Evolutionary conservation across 92 coral and sea anemone genomes (phyloP), one percentile per base, ranked within the genome.

Genomic region (Ricordea florida): DNA sequence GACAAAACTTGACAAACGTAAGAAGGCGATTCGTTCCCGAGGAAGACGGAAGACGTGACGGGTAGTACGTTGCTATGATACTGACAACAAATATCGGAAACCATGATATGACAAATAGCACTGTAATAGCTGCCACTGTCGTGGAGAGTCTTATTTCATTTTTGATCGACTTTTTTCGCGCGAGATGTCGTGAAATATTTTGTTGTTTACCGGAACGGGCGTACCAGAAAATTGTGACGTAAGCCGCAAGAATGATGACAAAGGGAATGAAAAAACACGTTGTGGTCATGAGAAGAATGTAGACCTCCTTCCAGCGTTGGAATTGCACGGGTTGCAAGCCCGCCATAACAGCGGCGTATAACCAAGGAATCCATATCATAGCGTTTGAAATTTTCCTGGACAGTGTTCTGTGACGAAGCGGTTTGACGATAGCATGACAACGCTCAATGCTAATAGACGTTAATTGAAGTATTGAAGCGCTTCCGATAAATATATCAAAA

Each of bases 371-470:
- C 10, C 71, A 46, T 7, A 92, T 82, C 92, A 89, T 66, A 22
- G 82, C 81, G 48, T 85, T 78, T 49, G 85, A 85, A 20, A 86
- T 55, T 37, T 48, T 74, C 64, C 42, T 80, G 0, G 92, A 65
- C 59, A 89, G 63, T 7, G 92, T 72, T 24, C 98, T 76, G 77
- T 92, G 98, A 23, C 80, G 84, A 20, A 92, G 67, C 8, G 98
- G 98, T 37, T 80, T 77, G 18, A 92, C 94, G 46, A 92, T 85
- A 1, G 98, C 93, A 55, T 89, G 90, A 57, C 98, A 92, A 8
- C 98, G 70, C 32, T 92, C 98, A 15, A 89, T 74, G 17, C 98
- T 90, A 34, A 92, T 92, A n/a, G 92, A 77, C 22, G 98, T 89
- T 0, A 92, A 69, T 25, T 85, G 98, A 42, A 92, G 83, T 40